Conservation (phyloP, 2,888 invertebrate species). For the Clusia tigrina region DNA sequence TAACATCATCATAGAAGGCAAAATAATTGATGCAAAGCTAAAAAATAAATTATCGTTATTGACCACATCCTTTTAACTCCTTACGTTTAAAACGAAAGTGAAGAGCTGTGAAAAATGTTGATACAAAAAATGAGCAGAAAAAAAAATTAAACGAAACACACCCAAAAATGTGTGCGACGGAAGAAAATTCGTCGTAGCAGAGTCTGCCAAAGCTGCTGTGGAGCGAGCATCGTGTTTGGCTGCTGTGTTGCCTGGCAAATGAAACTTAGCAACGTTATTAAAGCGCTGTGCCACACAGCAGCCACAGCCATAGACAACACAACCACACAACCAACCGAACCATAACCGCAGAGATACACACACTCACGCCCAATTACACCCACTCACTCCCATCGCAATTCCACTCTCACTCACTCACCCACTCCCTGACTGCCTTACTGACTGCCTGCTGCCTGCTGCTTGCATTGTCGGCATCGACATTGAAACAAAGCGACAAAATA, state of each 20-base stretch:
- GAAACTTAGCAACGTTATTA: not conserved
- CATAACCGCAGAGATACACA: too few relatives aligned
- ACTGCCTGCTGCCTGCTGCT: too few relatives aligned
- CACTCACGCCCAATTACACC: not conserved
- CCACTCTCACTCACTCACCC: too few relatives aligned
- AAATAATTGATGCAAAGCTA: not conserved
- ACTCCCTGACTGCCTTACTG: too few relatives aligned
- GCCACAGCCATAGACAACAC: not conserved
- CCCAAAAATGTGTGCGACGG: slow-evolving; percentile 22
- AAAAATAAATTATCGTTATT: not conserved
- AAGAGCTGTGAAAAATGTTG: not conserved
- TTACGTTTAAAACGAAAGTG: not conserved
- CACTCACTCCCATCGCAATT: too few relatives aligned
- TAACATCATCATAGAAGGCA: not conserved
- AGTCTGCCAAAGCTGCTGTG: not conserved
- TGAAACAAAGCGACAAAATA: slow-evolving; percentile 15
- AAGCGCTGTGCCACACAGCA: too few relatives aligned
- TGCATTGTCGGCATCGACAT: not conserved
- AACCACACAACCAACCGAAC: too few relatives aligned
- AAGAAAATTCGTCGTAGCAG: not conserved
- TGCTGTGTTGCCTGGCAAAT: not conserved
- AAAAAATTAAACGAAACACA: slow-evolving; percentile 24
- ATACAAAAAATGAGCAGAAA: not conserved
- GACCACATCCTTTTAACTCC: too few relatives aligned
- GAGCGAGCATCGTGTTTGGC: not conserved